Evolutionary conservation across 2,888 invertebrate genomes (phyloP), one percentile per base, ranked within the genome.

Genomic region (Melikaiella ostensackeni): DNA sequence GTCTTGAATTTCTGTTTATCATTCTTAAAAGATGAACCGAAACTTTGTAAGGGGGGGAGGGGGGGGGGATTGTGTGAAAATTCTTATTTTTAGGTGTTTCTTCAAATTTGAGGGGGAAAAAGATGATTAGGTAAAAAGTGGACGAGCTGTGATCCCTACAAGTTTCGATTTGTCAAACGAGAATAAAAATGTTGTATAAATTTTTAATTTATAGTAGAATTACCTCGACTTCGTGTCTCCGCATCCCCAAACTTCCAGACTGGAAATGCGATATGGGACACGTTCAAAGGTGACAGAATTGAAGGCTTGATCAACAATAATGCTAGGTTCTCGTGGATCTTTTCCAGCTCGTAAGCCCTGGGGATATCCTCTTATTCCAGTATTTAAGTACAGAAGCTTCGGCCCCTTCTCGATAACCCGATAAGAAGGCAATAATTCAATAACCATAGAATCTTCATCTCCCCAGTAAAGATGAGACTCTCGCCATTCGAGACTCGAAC

Each of bases 381-480:
- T 95, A 92, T 98, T 98, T 88, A 97, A 94, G 91, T 97, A 97
- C 86, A 98, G 90, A 92, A 97, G 94, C 91, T 97, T 97, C 1
- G 95, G 92, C 27, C 95, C 95, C 81, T 92, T 93, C 84, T 95
- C 94, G 79, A 95, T 88, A 35, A 90, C 83, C 55, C 91, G 94
- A 92, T 91, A 96, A 93, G 94, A 94, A 61, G 96, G 96, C 76
- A 94, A 92, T 38, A 98, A 91, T 90, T 97, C 97, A 78, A 97
- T 92, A 62, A 97, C 93, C 84, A 95, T 94, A 80, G 95, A 94
- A 79, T 97, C 96, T n/a, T 95, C 94, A 4, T 94, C 94, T 62
- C 98, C 98, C 94, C 96, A 97, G 92, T 96, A 97, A 73, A 95
- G 93, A 92, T 96, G 95, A 6, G 96, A 95, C 91, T 97, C 98